Evolutionary conservation across 2,797 vertebrate species (phyloP).

Genomic region (Chlorospingus semifuscus): DNA sequence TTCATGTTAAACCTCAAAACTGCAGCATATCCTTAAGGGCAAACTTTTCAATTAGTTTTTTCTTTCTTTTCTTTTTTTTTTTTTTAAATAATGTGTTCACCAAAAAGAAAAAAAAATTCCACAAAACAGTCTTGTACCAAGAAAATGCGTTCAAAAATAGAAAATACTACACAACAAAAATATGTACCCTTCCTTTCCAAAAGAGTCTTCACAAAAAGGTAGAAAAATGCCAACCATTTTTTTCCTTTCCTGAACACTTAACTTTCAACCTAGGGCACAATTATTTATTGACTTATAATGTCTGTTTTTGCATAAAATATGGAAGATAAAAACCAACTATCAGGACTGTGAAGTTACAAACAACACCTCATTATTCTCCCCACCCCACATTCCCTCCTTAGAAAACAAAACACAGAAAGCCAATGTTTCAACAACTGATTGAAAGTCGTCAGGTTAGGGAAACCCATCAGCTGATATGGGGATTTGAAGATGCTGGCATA

Average conservation of each 20-base stretch:
- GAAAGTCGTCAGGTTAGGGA: constrained; percentile 58
- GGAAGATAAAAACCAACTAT: constrained; percentile 81
- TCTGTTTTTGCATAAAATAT: constrained; percentile 85
- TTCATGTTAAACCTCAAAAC: constrained; percentile 86
- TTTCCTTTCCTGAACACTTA: constrained; percentile 80
- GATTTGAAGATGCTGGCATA: constrained; percentile 48
- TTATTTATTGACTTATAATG: constrained; percentile 79
- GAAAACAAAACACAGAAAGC: constrained; percentile 73
- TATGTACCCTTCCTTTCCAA: constrained; percentile 87
- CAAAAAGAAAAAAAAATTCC: constrained; percentile 75
- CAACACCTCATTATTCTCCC: constrained; percentile 61
- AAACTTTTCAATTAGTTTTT: constrained; percentile 89
- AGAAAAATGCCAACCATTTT: constrained; percentile 82
- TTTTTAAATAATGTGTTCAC: constrained; percentile 84
- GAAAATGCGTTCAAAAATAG: constrained; percentile 88
- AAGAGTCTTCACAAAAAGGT: constrained; percentile 85
- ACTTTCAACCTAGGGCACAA: constrained; percentile 82
- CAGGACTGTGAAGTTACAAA: constrained; percentile 77
- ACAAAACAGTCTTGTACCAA: constrained; percentile 86
- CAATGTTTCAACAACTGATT: constrained; percentile 67
- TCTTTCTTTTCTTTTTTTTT: constrained; percentile 74
- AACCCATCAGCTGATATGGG: constrained; percentile 42
- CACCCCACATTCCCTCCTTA: constrained; percentile 66
- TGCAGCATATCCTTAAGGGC: constrained; percentile 99
- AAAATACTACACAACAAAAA: constrained; percentile 89